phyloP scores from a whole-genome alignment of 2,113 vertebrate species.

The Stercorarius parasiticus region DNA sequence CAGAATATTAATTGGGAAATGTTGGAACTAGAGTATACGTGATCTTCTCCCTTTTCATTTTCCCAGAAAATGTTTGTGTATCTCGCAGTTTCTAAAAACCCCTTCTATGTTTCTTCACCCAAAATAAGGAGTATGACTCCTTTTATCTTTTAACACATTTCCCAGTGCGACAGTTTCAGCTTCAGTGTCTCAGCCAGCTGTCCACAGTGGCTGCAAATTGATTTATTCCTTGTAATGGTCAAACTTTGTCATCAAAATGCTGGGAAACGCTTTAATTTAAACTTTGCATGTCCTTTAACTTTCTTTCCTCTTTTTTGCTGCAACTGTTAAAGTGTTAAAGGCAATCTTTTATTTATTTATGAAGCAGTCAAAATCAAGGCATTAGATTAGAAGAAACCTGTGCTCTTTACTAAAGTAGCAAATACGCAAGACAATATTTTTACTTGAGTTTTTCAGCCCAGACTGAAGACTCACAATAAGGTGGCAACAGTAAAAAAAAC shows the following conservation, averaged over 20 bases:
- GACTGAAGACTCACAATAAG: background rate
- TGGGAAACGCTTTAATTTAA: background rate
- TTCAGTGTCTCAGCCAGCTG: background rate
- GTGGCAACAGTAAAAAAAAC: background rate
- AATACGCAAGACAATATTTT: background rate
- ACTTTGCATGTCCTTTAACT: background rate
- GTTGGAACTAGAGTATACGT: background rate
- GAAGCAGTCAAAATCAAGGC: background rate
- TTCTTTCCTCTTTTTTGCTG: background rate
- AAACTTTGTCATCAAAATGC: background rate
- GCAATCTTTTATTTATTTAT: slow-evolving; percentile 8
- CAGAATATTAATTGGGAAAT: background rate
- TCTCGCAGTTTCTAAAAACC: background rate
- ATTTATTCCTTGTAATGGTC: slow-evolving; percentile 6
- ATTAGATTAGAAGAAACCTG: background rate
- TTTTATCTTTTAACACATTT: slow-evolving; percentile 17
- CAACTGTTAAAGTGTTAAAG: background rate
- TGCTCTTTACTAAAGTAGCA: background rate
- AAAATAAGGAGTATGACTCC: background rate
- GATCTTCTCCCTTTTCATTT: background rate
- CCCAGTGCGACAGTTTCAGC: background rate
- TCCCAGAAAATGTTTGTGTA: background rate
- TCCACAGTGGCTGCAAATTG: background rate
- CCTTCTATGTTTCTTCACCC: background rate
- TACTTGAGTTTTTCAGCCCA: background rate